Evolutionary conservation across 2,113 vertebrate species (phyloP), one percentile per base, ranked within the genome.

Genomic region (Blennius ocellaris): DNA sequence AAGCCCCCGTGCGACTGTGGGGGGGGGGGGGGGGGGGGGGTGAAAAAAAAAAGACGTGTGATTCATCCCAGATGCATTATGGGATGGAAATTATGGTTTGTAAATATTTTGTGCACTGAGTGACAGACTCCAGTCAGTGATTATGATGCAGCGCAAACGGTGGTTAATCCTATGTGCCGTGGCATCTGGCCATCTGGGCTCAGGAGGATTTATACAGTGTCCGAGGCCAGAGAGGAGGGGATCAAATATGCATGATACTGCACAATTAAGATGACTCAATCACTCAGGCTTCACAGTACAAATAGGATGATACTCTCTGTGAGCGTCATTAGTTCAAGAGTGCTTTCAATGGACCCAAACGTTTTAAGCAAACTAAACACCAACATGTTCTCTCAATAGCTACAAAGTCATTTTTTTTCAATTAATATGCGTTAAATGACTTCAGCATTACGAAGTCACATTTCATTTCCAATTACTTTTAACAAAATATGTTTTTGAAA

Each of bases 241-340:
- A 87, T 90, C 76, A 86, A 78, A 90, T 83, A 73, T 72, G 80
- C 72, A 82, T 72, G 73, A 90, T 86, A 75, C 39, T 8, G 64
- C 41, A 84, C 73, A 83, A 62, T 82, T 78, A 86, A 78, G 70
- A 78, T 52, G 62, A 73, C 48, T 79, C 48, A 10, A 66, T 78
- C 79, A 77, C 47, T 72, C 47, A 41, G 65, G 51, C 49, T 21
- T 30, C 55, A 48, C 58, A 51, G 64, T 62, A 49, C 50, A 66
- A 69, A 69, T 67, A 69, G 11, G 59, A 44, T 11, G 21, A 52
- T 68, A 45, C 4, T 39, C 57, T 38, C 36, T 47, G 21, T 30
- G 4, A 30, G 21, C 4, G 2, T 4, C 21, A 30, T 30, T 30
- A 30, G 2, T 30, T 4, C 21, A 30, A 4, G 21, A 30, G 21